Evolutionary conservation across 2,797 vertebrate species (phyloP), one percentile per base, ranked within the genome.

Genomic region (Yasuhikotakia modesta): DNA sequence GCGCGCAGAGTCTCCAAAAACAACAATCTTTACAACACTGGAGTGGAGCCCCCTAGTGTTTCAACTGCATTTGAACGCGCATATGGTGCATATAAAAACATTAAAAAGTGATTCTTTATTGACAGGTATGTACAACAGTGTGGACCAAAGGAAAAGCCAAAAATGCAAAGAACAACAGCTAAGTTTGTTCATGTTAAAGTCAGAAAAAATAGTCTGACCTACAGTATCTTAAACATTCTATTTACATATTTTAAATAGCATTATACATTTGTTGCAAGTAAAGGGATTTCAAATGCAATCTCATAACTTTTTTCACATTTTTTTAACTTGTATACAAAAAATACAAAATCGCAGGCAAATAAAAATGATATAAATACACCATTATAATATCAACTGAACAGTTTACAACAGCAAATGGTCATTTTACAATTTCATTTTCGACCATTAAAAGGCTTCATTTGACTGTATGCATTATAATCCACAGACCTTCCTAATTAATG

Each of bases 31-130:
- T 63, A 11, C 7, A 21, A 13, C 67, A 70, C 67, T 11, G 30
- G 32, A 27, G 32, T 6, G 63, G 30, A 4, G 74, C 74, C 74
- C 65, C 27, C 74, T 69, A 35, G 74, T 69, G 72, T 24, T 53
- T 14, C 13, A 12, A 24, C 4, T 64, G 46, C 32, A 45, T 30
- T 27, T 32, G 2, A 60, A 30, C 30, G 24, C 30, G 17, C 17
- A 55, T 6, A 21, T 6, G n/a, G 60, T 53, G 52, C 66, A 50
- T 27, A 27, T 27, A 27, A 27, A 27, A 27, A 27, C 4, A 92
- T 93, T 94, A 93, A 92, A 95, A 96, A 95, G 1, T 92, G 88
- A 90, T 86, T 71, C 85, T 97, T 96, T 96, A 97, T 96, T 96
- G 91, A 95, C 92, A 94, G 94, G 94, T 92, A 91, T 94, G 87